These are phyloP conservation scores for Heliconius eleuchia DNA, from an alignment of 1,140 invertebrate species.

Conservation along the genomic window DNA sequence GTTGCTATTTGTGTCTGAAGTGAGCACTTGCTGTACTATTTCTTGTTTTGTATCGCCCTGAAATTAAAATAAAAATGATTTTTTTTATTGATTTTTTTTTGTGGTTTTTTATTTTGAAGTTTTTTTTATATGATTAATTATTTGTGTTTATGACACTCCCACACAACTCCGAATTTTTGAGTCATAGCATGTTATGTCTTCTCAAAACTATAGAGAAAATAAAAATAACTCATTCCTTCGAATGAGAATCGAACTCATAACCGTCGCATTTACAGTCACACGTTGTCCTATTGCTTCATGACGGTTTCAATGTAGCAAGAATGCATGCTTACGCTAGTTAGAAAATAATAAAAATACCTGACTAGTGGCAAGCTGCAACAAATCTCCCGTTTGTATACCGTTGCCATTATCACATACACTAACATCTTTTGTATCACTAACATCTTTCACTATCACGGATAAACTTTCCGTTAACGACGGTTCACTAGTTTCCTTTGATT, in stretches of 20 bases:
- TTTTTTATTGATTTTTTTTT: too few species aligned
- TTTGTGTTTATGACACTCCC: too few species aligned
- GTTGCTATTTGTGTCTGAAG: neutral
- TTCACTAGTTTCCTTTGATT: conserved; percentile 2
- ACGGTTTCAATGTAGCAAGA: neutral
- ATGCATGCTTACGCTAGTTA: too few species aligned
- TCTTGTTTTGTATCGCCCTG: conserved; percentile 28
- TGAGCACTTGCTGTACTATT: conserved; percentile 13
- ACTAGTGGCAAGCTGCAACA: conserved; percentile 50
- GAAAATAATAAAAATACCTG: conserved; percentile 41
- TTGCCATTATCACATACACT: conserved; percentile 45
- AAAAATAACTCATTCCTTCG: too few species aligned
- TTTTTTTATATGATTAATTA: too few species aligned
- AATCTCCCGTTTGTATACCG: conserved; percentile 50
- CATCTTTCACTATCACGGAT: conserved; percentile 11
- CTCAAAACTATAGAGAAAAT: neutral
- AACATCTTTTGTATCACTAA: conserved; percentile 7
- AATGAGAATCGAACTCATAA: too few species aligned
- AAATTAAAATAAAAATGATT: neutral
- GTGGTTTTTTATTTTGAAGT: too few species aligned
- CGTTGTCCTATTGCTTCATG: too few species aligned
- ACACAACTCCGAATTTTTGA: too few species aligned
- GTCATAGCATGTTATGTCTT: neutral
- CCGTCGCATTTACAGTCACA: too few species aligned
- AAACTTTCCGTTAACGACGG: conserved; percentile 22